Conservation (phyloP, 2,113 vertebrate genomes). For the Herpailurus yagouaroundi region DNA sequence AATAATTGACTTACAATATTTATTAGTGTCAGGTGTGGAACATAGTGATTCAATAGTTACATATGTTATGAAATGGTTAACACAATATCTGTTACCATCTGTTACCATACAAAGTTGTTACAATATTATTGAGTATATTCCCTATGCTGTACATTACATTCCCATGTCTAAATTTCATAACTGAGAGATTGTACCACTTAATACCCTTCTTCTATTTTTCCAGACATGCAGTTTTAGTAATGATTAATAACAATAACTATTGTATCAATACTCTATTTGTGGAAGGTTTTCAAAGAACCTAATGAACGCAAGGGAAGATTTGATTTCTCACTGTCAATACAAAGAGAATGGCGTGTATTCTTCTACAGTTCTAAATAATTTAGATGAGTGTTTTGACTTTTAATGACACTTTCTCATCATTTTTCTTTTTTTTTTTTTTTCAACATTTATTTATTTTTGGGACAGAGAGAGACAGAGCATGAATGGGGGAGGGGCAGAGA, state of each 20-base stretch:
- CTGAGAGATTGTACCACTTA: background rate
- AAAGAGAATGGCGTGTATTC: background rate
- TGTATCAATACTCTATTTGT: background rate
- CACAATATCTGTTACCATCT: background rate
- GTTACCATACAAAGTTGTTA: background rate
- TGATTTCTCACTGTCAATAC: background rate
- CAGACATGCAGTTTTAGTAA: background rate
- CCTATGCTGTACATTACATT: background rate
- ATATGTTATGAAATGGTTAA: background rate
- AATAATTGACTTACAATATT: background rate
- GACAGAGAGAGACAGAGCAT: no score
- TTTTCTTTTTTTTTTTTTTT: no score
- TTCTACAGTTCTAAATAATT: constrained; percentile 39
- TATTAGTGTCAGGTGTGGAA: background rate
- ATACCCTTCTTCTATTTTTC: background rate
- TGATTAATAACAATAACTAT: background rate
- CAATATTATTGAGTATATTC: background rate
- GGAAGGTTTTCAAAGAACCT: background rate
- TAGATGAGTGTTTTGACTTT: background rate
- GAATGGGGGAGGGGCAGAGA: no score
- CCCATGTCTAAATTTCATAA: background rate
- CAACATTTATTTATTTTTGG: no score
- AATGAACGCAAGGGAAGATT: background rate
- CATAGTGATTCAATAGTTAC: background rate
- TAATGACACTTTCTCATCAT: background rate